Evolutionary conservation across 2,888 invertebrate species (phyloP).

Genomic region (Pharmacophagus antenor): DNA sequence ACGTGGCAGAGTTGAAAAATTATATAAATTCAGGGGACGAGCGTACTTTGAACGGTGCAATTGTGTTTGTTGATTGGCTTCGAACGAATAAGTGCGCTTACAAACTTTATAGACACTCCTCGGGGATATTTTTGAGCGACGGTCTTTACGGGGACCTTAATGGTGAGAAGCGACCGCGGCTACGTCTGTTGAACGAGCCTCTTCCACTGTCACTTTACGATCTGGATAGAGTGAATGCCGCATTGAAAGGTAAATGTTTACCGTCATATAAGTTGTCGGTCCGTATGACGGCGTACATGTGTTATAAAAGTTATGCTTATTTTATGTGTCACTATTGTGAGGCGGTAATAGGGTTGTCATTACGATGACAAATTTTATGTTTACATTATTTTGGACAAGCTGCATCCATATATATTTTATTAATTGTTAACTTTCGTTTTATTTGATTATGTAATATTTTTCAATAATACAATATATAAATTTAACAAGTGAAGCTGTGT

Average conservation of each 20-base stretch:
- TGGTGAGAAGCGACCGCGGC: slow-evolving; percentile 57
- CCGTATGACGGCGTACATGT: slow-evolving; percentile 50
- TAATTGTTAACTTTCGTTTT: neutral
- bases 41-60: slow-evolving; percentile 68
- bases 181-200: slow-evolving; percentile 74
- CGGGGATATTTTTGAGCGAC: slow-evolving; percentile 76
- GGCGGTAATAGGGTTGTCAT: neutral
- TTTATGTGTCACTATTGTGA: slow-evolving; percentile 1
- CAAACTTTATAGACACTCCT: slow-evolving; percentile 73
- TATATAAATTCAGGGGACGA: slow-evolving; percentile 68
- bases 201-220: slow-evolving; percentile 75
- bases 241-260: slow-evolving; percentile 78
- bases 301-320: slow-evolving; percentile 52
- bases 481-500: too few relatives aligned
- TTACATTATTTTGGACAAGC: slow-evolving; percentile 37
- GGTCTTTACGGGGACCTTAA: slow-evolving; percentile 60
- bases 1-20: slow-evolving; percentile 63
- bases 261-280: slow-evolving; percentile 57
- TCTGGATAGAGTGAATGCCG: slow-evolving; percentile 77
- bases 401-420: too few relatives aligned
- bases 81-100: slow-evolving; percentile 74
- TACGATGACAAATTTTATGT: slow-evolving; percentile 30
- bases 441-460: neutral
- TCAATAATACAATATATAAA: too few relatives aligned
- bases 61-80: slow-evolving; percentile 73